Base-by-base conservation (phyloP, 1,140 invertebrate genomes). In the Aphelinus atriplicis region DNA sequence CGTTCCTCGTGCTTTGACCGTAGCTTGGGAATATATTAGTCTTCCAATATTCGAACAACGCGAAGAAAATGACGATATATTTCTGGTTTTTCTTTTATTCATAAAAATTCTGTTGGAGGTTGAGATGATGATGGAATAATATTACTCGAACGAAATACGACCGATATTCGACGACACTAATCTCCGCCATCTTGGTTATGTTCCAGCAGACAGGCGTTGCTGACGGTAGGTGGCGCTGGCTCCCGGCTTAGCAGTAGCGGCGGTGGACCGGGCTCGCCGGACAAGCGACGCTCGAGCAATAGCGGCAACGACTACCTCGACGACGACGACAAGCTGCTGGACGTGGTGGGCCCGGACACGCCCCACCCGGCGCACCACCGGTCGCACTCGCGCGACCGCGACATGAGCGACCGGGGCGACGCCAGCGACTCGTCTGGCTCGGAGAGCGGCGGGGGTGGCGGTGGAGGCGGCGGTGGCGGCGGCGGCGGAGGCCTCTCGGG, bases 281-380 rank as follows among this genome's bases (percentile, higher is more conserved):
- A 94, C 46, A 91, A 92, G 83, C 89, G 89, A 82, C 91, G 92
- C 81, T 91, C 92, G 82, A 88, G 91, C 84, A 88, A 86, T 78
- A 90, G 85, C 73, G 89, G 76, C 81, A 90, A 90, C 71, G 90
- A 91, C 62, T 85, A 92, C 45, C 71, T 86, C 85, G 92, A 94
- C 79, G 92, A 94, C 80, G 95, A 96, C 53, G 95, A 97, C 82
- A 94, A 95, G 80, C 91, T 95, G 47, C 88, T 97, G 78, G 95
- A 96, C 84, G 95, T 96, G 1, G 95, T 96, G 0, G 95, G 95
- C 0, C 95, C 95, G 43, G 92, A 94, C 78, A 93, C 92, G 80
- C 93, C 94, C 0, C 90, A 93, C 48, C 91, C 90, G 4, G 82
- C 89, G 51, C 90, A 88, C 71, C 84, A 86, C 3, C 84, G 86